These are phyloP conservation scores for Polypterus bichir DNA, from an alignment of 2,113 vertebrate species.

Conservation along the genomic window DNA sequence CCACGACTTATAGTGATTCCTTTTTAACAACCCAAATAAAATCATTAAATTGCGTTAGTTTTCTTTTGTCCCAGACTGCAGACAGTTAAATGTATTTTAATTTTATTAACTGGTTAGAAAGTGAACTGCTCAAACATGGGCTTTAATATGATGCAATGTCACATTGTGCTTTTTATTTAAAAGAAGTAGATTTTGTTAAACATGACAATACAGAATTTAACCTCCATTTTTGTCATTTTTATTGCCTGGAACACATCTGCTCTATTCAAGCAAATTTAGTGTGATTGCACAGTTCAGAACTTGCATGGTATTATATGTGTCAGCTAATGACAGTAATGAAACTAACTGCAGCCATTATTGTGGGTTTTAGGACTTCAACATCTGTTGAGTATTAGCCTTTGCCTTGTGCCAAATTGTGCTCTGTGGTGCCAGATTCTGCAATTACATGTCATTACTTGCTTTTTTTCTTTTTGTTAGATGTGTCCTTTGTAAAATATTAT, in stretches of 20 bases:
- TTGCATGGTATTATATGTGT: constrained; percentile 35
- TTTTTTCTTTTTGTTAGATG: neutral
- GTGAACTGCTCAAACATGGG: no score
- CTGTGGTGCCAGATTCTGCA: constrained; percentile 25
- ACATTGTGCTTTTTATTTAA: neutral
- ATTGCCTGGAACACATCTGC: constrained; percentile 42
- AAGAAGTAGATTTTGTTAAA: neutral
- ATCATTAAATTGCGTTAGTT: no score
- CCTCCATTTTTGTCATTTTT: constrained; percentile 30
- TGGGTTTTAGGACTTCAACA: constrained; percentile 40
- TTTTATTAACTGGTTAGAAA: no score
- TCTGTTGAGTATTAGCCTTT: constrained; percentile 58
- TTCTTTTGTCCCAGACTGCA: no score
- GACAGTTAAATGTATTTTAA: no score
- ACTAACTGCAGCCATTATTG: constrained; percentile 46
- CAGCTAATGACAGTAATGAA: constrained; percentile 44
- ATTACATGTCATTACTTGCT: neutral
- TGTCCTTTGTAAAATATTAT: no score
- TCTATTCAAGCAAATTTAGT: constrained; percentile 37
- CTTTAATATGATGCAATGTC: neutral
- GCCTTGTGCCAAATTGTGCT: constrained; percentile 36
- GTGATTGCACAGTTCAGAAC: constrained; percentile 39
- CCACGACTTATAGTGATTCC: no score
- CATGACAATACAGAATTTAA: constrained; percentile 31
- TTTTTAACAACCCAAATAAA: no score